These are phyloP conservation scores for Lutjanus campechanus DNA, from an alignment of 2,797 vertebrate species.

Conservation along the genomic window DNA sequence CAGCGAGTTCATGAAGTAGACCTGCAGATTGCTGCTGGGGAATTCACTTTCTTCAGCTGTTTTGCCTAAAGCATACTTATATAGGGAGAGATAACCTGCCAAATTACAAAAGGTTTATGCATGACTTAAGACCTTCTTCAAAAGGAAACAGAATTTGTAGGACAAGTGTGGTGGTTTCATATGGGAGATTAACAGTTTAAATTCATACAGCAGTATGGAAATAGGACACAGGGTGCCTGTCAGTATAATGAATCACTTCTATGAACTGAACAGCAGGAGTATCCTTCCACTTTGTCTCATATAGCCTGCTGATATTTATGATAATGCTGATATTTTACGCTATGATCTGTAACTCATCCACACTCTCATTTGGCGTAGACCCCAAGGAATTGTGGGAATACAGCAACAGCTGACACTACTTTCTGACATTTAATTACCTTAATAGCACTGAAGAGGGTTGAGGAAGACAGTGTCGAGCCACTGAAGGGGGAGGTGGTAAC, in stretches of 20 bases:
- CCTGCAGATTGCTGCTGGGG: background rate
- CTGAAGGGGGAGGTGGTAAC: conserved; percentile 56
- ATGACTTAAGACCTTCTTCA: conserved; percentile 8
- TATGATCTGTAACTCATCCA: conserved; percentile 18
- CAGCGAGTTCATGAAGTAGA: conserved; percentile 16
- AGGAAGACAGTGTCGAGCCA: conserved; percentile 35
- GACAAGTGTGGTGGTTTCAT: background rate
- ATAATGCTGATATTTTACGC: conserved; percentile 19
- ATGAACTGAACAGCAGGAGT: conserved; percentile 14
- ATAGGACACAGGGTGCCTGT: conserved; percentile 5
- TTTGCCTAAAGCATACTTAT: conserved; percentile 13
- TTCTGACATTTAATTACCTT: conserved; percentile 65
- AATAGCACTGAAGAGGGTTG: conserved; percentile 61
- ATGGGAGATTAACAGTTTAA: background rate
- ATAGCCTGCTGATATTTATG: conserved; percentile 26
- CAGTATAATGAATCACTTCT: conserved; percentile 16
- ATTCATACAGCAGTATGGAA: conserved; percentile 10
- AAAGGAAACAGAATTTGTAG: conserved; percentile 5
- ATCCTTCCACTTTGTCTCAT: conserved; percentile 9
- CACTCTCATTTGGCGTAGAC: conserved; percentile 35
- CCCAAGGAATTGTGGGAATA: conserved; percentile 27
- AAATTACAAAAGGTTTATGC: conserved; percentile 19
- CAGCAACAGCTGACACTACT: conserved; percentile 51
- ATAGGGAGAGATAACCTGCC: conserved; percentile 8
- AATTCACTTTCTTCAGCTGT: conserved; percentile 17